Evolutionary conservation across 1,140 invertebrate species (phyloP).

Genomic region (Globodera ellingtonae): DNA sequence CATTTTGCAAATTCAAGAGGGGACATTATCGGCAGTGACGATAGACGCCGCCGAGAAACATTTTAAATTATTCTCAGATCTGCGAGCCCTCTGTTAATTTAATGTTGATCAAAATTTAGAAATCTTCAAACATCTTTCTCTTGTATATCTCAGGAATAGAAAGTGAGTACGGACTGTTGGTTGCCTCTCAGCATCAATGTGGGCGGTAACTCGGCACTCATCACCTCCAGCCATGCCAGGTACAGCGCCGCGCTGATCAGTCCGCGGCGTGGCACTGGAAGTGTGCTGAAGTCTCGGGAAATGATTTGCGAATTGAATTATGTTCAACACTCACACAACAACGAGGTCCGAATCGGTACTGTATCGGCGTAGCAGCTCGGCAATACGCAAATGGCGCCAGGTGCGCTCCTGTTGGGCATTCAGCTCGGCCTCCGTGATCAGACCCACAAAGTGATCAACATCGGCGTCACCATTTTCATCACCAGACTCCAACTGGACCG

Average conservation of each 20-base stretch:
- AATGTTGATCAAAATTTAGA: too few relatives aligned
- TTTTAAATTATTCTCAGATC: too few relatives aligned
- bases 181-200: constrained; percentile 69
- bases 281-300: constrained; percentile 29
- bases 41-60: too few relatives aligned
- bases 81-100: too few relatives aligned
- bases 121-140: too few relatives aligned
- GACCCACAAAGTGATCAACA: constrained; percentile 26
- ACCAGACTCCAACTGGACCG: background rate
- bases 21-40: too few relatives aligned
- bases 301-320: background rate
- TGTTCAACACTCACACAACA: constrained; percentile 56
- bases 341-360: constrained; percentile 61
- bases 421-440: constrained; percentile 61
- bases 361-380: constrained; percentile 57
- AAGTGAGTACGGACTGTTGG: constrained; percentile 69
- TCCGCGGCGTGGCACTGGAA: constrained; percentile 69
- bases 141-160: constrained; percentile 66
- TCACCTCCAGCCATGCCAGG: constrained; percentile 69
- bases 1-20: too few relatives aligned
- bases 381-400: constrained; percentile 55
- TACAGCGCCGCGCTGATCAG: constrained; percentile 67
- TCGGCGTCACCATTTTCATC: background rate
- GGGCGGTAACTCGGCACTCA: constrained; percentile 68
- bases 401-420: constrained; percentile 59